phyloP scores from a whole-genome alignment of 2,888 invertebrate genomes.

The Drosophila austrosaltans region DNA sequence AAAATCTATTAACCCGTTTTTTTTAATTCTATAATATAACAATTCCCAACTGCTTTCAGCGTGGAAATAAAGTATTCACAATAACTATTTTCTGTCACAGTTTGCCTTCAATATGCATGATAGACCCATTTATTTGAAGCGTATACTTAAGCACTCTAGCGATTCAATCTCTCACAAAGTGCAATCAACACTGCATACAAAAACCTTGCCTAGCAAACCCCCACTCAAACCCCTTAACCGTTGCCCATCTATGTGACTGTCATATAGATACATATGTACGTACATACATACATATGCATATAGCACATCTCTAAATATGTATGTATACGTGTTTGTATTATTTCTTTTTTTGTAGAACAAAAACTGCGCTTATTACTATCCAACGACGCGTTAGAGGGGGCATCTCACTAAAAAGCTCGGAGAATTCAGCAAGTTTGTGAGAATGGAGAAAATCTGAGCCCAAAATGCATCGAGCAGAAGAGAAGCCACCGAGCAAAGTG shows the following conservation, averaged over 20 bases:
- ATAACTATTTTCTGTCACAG: background rate
- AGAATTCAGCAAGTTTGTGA: background rate
- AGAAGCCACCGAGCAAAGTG: constrained; percentile 4
- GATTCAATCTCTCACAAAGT: constrained; percentile 59
- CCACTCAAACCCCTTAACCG: background rate
- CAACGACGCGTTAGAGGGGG: constrained; percentile 58
- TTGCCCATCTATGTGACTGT: too few relatives aligned
- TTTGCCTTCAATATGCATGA: background rate
- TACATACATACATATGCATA: too few relatives aligned
- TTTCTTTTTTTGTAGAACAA: constrained; percentile 45
- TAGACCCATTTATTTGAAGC: constrained; percentile 14
- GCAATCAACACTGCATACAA: constrained; percentile 58
- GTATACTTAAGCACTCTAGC: constrained; percentile 50
- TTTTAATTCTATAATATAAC: too few relatives aligned
- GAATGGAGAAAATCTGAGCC: constrained; percentile 9
- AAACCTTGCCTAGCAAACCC: constrained; percentile 16
- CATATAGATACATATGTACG: too few relatives aligned
- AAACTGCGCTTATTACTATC: constrained; percentile 74
- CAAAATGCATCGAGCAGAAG: background rate
- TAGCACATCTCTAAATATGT: background rate
- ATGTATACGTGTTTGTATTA: constrained; percentile 15
- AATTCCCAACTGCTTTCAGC: too few relatives aligned
- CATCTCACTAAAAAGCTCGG: constrained; percentile 30
- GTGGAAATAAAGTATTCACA: too few relatives aligned
- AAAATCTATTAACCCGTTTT: too few relatives aligned